Evolutionary conservation across 2,888 invertebrate genomes (phyloP).

Genomic region (Capitulum mitella): DNA sequence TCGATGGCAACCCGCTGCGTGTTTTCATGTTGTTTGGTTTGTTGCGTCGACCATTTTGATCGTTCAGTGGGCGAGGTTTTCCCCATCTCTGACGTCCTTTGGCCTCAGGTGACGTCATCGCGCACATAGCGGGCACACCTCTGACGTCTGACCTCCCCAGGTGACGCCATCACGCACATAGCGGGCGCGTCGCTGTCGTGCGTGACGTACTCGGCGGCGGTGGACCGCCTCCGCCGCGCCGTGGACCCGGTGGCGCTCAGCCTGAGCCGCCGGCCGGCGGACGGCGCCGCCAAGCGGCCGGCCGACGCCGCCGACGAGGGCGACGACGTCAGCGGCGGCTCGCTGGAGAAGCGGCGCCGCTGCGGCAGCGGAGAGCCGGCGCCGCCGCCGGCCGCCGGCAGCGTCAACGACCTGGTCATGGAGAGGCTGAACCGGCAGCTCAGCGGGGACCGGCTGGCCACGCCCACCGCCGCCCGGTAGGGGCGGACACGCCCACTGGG

Average conservation of each 20-base stretch:
- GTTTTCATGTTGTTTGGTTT: too few relatives aligned
- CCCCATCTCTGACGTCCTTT: too few relatives aligned
- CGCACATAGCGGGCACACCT: constrained; percentile 13
- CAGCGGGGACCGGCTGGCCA: not conserved
- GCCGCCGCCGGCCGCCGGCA: not conserved
- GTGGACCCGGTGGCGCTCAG: not conserved
- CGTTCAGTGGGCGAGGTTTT: too few relatives aligned
- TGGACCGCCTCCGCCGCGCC: constrained; percentile 10
- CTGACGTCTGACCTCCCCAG: too few relatives aligned
- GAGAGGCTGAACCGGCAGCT: not conserved
- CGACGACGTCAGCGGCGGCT: not conserved
- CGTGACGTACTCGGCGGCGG: not conserved
- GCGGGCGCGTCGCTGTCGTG: not conserved
- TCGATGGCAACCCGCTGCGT: too few relatives aligned
- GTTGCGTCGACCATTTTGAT: too few relatives aligned
- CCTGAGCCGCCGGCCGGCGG: not conserved
- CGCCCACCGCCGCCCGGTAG: not conserved
- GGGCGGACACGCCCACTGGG: too few relatives aligned
- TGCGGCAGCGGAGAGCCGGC: not conserved
- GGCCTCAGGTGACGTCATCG: constrained; percentile 23
- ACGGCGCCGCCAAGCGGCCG: not conserved
- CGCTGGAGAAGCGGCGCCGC: not conserved
- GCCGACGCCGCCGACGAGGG: not conserved
- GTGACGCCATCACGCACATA: constrained; percentile 23
- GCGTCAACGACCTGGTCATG: not conserved